Percentiles rank a stretch among this genome's conserved stretches.
phyloP scores from a whole-genome alignment of 1,140 invertebrate species.

The Eufriesea mexicana region DNA sequence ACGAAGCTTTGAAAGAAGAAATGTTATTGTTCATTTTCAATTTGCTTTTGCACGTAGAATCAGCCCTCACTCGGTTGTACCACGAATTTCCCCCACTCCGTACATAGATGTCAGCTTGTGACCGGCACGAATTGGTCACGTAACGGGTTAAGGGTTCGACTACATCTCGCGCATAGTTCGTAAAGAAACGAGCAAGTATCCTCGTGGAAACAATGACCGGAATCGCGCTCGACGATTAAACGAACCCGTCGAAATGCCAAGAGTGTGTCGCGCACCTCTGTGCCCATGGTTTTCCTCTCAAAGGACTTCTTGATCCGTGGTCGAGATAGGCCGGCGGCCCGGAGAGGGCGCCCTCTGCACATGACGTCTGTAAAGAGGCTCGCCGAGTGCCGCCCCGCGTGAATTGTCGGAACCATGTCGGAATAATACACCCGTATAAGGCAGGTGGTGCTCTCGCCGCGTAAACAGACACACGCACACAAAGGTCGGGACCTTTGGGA shows the following conservation, averaged over 20 bases:
- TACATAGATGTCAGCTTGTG: too few species aligned
- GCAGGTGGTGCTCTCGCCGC: slow-evolving; percentile 66
- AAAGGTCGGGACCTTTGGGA: neutral
- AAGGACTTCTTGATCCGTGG: slow-evolving; percentile 4
- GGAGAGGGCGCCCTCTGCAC: slow-evolving; percentile 3
- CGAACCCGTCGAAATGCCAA: neutral
- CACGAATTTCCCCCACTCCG: too few species aligned
- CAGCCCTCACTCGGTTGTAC: too few species aligned
- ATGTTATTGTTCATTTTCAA: too few species aligned
- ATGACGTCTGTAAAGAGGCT: slow-evolving; percentile 49
- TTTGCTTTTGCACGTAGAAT: too few species aligned
- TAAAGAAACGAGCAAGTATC: neutral
- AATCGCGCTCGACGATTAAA: neutral
- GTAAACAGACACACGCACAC: slow-evolving; percentile 30
- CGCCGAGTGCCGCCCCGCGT: slow-evolving; percentile 57
- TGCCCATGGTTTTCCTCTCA: neutral
- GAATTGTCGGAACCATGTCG: slow-evolving; percentile 60
- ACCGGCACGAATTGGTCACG: neutral
- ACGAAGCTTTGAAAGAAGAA: too few species aligned
- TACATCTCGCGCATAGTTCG: neutral
- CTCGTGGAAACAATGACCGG: neutral
- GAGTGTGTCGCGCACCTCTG: neutral
- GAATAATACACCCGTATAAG: slow-evolving; percentile 68
- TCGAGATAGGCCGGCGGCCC: neutral
- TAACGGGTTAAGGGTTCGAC: neutral